Percentiles rank a stretch among this genome's conserved stretches.
Conservation (phyloP, 2,113 vertebrate species). For the Boleophthalmus pectinirostris region DNA sequence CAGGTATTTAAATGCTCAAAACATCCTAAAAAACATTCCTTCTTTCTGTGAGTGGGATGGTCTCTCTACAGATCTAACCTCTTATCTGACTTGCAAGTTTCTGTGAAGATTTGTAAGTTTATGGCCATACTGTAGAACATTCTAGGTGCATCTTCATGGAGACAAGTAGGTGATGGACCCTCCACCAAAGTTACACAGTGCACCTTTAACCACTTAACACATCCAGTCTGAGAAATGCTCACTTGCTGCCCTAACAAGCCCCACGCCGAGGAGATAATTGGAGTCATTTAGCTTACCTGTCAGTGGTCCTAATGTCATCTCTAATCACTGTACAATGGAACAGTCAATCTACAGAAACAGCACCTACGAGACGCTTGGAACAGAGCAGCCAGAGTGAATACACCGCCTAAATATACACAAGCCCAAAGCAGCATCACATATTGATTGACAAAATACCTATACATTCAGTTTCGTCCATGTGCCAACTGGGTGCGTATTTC, state of each 20-base stretch:
- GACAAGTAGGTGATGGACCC: too few relatives aligned
- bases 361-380: not conserved
- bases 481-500: slow-evolving; percentile 19
- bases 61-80: too few relatives aligned
- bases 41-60: too few relatives aligned
- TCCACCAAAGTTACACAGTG: too few relatives aligned
- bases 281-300: not conserved
- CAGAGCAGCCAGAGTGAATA: not conserved
- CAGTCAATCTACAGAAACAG: not conserved
- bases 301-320: not conserved
- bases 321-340: too few relatives aligned
- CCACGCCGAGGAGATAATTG: not conserved
- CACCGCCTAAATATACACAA: not conserved
- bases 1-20: too few relatives aligned
- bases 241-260: not conserved
- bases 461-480: not conserved
- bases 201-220: not conserved
- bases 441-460: not conserved
- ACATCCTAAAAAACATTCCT: too few relatives aligned
- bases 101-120: too few relatives aligned
- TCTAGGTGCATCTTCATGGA: too few relatives aligned
- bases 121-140: too few relatives aligned
- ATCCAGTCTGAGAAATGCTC: not conserved
- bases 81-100: too few relatives aligned
- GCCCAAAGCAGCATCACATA: slow-evolving; percentile 1